These are phyloP conservation scores for Pterostichus madidus DNA, from an alignment of 2,888 invertebrate species.

Conservation along the genomic window DNA sequence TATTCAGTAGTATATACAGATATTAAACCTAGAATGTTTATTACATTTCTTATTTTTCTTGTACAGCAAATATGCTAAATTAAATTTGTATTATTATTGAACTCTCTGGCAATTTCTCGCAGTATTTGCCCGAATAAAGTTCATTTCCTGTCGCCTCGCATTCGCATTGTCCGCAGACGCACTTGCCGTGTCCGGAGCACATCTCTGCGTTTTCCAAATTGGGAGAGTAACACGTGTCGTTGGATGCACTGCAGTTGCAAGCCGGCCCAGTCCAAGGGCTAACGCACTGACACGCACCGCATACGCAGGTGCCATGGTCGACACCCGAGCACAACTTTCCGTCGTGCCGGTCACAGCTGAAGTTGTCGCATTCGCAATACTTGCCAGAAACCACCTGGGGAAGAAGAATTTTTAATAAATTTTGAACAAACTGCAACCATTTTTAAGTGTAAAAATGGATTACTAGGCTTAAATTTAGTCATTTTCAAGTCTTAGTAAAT, in stretches of 20 bases:
- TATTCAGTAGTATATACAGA: too few relatives aligned
- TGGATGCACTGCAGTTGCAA: constrained; percentile 90
- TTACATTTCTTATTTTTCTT: too few relatives aligned
- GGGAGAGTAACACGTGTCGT: constrained; percentile 88
- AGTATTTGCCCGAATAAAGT: constrained; percentile 91
- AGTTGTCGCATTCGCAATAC: constrained; percentile 97
- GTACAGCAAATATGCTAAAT: too few relatives aligned
- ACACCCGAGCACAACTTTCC: constrained; percentile 87
- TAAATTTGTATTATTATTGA: too few relatives aligned
- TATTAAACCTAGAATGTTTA: too few relatives aligned
- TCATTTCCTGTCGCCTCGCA: constrained; percentile 85
- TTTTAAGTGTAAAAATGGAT: too few relatives aligned
- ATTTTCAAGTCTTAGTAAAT: too few relatives aligned
- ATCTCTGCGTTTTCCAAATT: constrained; percentile 80
- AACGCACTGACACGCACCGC: constrained; percentile 91
- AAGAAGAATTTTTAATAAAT: constrained; percentile 22
- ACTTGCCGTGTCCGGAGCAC: constrained; percentile 92
- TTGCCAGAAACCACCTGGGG: constrained; percentile 84
- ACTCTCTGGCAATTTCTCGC: constrained; percentile 95
- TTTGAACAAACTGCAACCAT: too few relatives aligned
- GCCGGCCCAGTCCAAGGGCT: constrained; percentile 90
- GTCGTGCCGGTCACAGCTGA: constrained; percentile 93
- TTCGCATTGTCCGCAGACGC: constrained; percentile 94
- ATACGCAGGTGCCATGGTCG: constrained; percentile 91
- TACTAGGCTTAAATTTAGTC: too few relatives aligned